Evolutionary conservation across 1,140 invertebrate species (phyloP).

Genomic region (Eurosta solidaginis): DNA sequence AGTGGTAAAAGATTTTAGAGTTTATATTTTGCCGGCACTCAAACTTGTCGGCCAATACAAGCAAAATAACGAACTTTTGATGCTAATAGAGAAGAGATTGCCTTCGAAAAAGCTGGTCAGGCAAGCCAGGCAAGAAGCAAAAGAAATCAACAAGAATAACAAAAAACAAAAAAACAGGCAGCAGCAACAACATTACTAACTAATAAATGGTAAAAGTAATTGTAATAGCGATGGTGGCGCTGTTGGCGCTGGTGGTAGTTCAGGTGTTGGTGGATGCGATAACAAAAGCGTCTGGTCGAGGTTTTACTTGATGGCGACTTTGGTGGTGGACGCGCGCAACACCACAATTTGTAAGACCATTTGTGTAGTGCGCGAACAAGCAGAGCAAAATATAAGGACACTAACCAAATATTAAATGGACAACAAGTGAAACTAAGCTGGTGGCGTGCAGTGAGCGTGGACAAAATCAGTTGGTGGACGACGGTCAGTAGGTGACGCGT

Average conservation of each 20-base stretch:
- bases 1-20: not conserved
- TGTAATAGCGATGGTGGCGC: not conserved
- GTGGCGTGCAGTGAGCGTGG: constrained; percentile 8
- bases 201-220: constrained; percentile 4
- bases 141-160: constrained; percentile 19
- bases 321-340: constrained; percentile 8
- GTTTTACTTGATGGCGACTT: not conserved
- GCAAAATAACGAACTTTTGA: not conserved
- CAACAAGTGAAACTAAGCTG: not conserved
- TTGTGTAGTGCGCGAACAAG: not conserved
- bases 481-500: constrained; percentile 24
- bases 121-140: not conserved
- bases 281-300: not conserved
- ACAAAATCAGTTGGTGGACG: constrained; percentile 20
- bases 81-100: not conserved
- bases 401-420: constrained; percentile 13
- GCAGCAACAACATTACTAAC: not conserved
- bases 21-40: not conserved
- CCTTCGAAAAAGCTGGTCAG: not conserved
- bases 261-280: not conserved
- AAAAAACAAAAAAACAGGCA: not conserved
- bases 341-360: not conserved
- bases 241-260: not conserved
- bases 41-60: not conserved
- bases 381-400: not conserved